Evolutionary conservation across 2,797 vertebrate genomes (phyloP), one percentile per base, ranked within the genome.

Genomic region (Neomorphus geoffroyi): DNA sequence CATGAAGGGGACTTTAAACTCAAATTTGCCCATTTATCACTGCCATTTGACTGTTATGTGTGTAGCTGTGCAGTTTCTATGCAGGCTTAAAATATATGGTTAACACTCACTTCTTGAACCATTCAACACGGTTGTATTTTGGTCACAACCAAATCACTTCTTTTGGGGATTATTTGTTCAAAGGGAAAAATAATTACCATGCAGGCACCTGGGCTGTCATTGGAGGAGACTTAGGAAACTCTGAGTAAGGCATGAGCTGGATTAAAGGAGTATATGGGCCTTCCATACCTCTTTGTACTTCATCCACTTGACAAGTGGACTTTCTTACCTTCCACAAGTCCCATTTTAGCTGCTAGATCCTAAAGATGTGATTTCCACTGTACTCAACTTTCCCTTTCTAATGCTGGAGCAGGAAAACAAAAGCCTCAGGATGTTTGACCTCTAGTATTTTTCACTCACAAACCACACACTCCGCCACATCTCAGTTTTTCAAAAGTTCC

Each of bases 101-200:
- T 92, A 73, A 24, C 26, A 18, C 58, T 79, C 27, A 18, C 24
- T 77, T 39, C 62, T 41, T 30, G 48, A 87, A 27, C 75, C 64
- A 15, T 60, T 51, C 67, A 94, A 10, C 41, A 9, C 12, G 61
- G 45, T 53, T 78, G 22, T 27, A 81, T 92, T 94, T 96, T 57
- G 35, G 73, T 88, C 73, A 84, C 53, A 93, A 86, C 23, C 75
- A 80, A 71, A 75, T 64, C 43, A 78, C 90, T 94, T 80, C 64
- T 82, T 53, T 48, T 56, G 6, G 37, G 61, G 32, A 78, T 90
- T 90, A 92, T 61, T 83, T 78, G 94, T 88, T 88, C 73, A 61
- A 88, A 91, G 57, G 33, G 28, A 71, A 80, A 92, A 82, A 67
- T 74, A 88, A 86, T 74, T 86, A 32, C 53, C 14, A 22, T 74